phyloP scores from a whole-genome alignment of 2,888 invertebrate genomes.

The Synergus laeviventris region DNA sequence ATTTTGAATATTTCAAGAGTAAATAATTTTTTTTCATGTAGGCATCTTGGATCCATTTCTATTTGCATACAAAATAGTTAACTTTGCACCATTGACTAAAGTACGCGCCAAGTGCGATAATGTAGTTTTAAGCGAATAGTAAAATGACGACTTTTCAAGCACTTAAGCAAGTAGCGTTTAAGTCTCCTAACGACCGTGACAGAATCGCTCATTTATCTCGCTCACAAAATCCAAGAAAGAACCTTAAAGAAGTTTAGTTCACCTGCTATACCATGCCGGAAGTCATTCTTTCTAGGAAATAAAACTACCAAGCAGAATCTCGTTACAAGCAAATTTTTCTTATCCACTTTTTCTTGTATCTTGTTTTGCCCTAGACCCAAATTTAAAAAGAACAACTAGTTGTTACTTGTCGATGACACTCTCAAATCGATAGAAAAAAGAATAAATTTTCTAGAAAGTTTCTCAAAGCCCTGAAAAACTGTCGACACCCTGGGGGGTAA shows the following conservation, averaged over 20 bases:
- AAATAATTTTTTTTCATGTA: not conserved
- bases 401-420: not conserved
- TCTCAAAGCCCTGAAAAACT: not conserved
- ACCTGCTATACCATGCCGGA: constrained; percentile 19
- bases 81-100: not conserved
- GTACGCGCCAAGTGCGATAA: constrained; percentile 19
- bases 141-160: constrained; percentile 28
- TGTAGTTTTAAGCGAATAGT: constrained; percentile 12
- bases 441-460: not conserved
- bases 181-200: constrained; percentile 30
- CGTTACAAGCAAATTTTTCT: constrained; percentile 9
- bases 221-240: constrained; percentile 28
- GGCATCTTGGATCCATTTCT: not conserved
- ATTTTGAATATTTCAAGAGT: not conserved
- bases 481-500: not conserved
- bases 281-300: constrained; percentile 25
- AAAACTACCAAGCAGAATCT: constrained; percentile 35
- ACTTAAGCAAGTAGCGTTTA: constrained; percentile 32
- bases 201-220: constrained; percentile 36
- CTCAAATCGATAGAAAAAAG: not conserved
- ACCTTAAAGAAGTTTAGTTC: constrained; percentile 32
- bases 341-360: not conserved
- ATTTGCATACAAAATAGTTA: not conserved
- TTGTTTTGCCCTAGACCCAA: not conserved
- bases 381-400: not conserved